Evolutionary conservation across 2,113 vertebrate genomes (phyloP), one percentile per base, ranked within the genome.

Genomic region (Pipra filicauda): DNA sequence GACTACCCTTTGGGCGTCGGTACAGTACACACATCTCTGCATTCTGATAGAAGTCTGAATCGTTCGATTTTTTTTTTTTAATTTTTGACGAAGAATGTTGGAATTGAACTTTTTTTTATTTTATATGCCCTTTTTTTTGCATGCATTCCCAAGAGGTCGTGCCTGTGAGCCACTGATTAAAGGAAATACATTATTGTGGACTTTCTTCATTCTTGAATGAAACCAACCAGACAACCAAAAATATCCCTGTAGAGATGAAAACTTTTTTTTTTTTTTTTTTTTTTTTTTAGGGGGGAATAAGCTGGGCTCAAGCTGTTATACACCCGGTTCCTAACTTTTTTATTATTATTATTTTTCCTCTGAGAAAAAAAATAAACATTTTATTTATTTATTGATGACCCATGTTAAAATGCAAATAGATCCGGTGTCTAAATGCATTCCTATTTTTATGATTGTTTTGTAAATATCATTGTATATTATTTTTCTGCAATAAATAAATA

Each of bases 341-440:
- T 98, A 94, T 97, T 95, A 95, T 97, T 96, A 97, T 96, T 97
- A 86, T 97, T 97, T 97, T 98, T 98, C 98, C 97, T 98, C 96
- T 97, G 98, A 98, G 95, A 98, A 98, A 96, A 97, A 98, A 96
- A 98, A 98, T 98, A 98, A 98, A 98, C 99, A 98, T 98, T 98
- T 98, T 99, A 99, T 99, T 99, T 99, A 99, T 99, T 99, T 99
- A 99, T 99, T 99, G 98, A 97, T 98, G 98, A 98, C 98, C 98
- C 98, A 97, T 98, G 98, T 98, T 98, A 98, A 97, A 98, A 98
- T 98, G 98, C 98, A 98, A 98, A 98, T 98, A 98, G 98, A 99
- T 99, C 98, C 97, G 98, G 98, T 99, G 98, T 99, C 98, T 99
- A 99, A 98, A 98, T 98, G 98, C 98, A 98, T 99, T 99, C 98